phyloP scores from a whole-genome alignment of 1,140 invertebrate genomes.

The Aplysia californica region DNA sequence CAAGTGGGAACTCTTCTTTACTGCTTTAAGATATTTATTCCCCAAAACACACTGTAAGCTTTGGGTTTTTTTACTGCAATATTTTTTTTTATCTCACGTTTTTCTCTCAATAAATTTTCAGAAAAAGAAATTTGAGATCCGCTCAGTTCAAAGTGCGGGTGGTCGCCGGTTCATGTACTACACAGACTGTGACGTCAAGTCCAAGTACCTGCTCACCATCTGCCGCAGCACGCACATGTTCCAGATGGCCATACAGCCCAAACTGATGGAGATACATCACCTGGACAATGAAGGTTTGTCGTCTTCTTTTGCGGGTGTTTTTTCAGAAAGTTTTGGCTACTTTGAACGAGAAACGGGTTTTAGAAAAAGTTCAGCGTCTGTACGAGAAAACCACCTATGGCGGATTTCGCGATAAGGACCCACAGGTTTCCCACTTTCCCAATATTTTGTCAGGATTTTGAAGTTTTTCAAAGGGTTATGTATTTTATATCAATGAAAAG shows the following conservation, averaged over 20 bases:
- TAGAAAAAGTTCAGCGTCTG: too few species aligned
- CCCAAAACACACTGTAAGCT: too few species aligned
- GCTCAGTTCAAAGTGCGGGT: slow-evolving; percentile 78
- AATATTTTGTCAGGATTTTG: too few species aligned
- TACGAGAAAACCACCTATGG: too few species aligned
- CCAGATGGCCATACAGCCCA: slow-evolving; percentile 89
- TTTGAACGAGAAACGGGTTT: too few species aligned
- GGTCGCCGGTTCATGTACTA: slow-evolving; percentile 86
- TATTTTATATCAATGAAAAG: too few species aligned
- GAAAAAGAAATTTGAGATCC: slow-evolving; percentile 96
- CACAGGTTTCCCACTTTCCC: too few species aligned
- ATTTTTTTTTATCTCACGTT: not conserved
- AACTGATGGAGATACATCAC: slow-evolving; percentile 81
- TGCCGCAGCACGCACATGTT: slow-evolving; percentile 95
- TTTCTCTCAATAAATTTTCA: slow-evolving; percentile 45
- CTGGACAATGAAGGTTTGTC: slow-evolving; percentile 79
- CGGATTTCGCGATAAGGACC: too few species aligned
- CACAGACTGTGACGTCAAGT: slow-evolving; percentile 90
- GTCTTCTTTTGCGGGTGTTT: not conserved
- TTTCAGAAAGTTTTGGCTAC: not conserved
- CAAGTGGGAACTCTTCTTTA: too few species aligned
- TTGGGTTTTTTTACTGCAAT: too few species aligned
- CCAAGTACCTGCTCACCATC: slow-evolving; percentile 86
- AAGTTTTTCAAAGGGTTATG: too few species aligned
- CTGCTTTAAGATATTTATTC: too few species aligned